A percentile compares a stretch with the other conserved stretches of the same genome.
These are phyloP conservation scores for Bergia sp. DNA, from an alignment of 92 coral and sea anemone species.

Conservation along the genomic window DNA sequence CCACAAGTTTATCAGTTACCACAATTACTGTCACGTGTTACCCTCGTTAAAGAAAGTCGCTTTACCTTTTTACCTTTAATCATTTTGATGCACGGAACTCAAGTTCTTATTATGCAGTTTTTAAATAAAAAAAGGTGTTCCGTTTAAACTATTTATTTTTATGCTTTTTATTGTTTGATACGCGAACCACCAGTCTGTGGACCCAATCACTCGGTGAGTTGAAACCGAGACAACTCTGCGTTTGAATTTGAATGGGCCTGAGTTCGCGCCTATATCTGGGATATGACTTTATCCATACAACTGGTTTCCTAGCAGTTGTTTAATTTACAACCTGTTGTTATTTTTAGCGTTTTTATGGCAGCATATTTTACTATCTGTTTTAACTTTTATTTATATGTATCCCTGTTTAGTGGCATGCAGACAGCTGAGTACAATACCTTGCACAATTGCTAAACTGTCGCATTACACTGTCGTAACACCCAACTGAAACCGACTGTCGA, in stretches of 20 bases:
- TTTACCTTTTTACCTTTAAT: not conserved
- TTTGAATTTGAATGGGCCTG: not conserved
- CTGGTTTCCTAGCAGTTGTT: not conserved
- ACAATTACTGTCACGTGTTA: no score
- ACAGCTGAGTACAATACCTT: slow-evolving; percentile 35
- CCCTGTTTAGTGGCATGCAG: not conserved
- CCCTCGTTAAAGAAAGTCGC: no score
- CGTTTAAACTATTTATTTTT: not conserved
- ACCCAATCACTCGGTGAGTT: not conserved
- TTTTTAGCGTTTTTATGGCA: not conserved
- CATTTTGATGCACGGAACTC: not conserved
- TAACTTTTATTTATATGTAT: not conserved
- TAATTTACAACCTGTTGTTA: not conserved
- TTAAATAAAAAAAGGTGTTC: not conserved
- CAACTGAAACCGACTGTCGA: slow-evolving; percentile 34
- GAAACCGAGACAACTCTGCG: not conserved
- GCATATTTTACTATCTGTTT: not conserved
- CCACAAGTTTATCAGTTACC: no score
- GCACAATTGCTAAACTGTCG: slow-evolving; percentile 15
- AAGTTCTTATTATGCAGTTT: not conserved
- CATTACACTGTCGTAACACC: slow-evolving; percentile 27
- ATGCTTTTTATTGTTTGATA: not conserved
- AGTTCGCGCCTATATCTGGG: not conserved
- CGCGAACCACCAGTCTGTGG: not conserved
- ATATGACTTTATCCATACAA: not conserved